A percentile compares a stretch with the other conserved stretches of the same genome.
Conservation (phyloP, 2,888 invertebrate species). For the Pammene aurita region DNA sequence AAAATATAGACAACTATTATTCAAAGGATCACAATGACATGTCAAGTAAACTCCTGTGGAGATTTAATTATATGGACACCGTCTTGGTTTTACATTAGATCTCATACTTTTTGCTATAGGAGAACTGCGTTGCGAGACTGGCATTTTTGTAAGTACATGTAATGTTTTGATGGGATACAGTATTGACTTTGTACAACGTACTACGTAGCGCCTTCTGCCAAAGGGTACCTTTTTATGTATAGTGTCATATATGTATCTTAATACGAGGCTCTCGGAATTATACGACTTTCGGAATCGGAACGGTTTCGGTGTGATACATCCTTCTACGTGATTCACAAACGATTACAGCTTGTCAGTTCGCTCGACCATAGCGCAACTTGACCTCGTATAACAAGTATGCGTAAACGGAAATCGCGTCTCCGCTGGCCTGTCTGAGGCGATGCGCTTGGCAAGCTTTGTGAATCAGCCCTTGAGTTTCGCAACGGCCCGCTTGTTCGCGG, state of each 20-base stretch:
- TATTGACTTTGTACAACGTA: too few species aligned
- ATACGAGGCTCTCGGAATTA: not conserved
- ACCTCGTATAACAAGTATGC: not conserved
- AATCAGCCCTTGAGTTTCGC: slow-evolving; percentile 43
- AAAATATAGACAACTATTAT: too few species aligned
- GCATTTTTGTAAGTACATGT: too few species aligned
- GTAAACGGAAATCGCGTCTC: slow-evolving; percentile 1
- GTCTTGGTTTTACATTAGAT: too few species aligned
- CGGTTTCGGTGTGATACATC: slow-evolving; percentile 14
- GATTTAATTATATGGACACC: too few species aligned
- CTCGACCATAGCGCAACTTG: not conserved
- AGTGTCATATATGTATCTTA: not conserved
- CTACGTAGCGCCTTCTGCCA: too few species aligned
- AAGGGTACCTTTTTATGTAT: too few species aligned
- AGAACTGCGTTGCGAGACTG: too few species aligned
- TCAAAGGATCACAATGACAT: too few species aligned
- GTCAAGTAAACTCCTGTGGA: too few species aligned
- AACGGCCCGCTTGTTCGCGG: slow-evolving; percentile 46
- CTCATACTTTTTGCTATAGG: too few species aligned
- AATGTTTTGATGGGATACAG: too few species aligned
- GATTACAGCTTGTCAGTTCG: not conserved
- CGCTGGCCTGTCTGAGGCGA: not conserved
- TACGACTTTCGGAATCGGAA: slow-evolving; percentile 13
- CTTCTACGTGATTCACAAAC: slow-evolving; percentile 2
- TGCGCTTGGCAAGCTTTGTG: slow-evolving; percentile 21